Percentiles rank a stretch among this genome's conserved stretches.
These are phyloP conservation scores for Agrotis exclamationis DNA, from an alignment of 2,888 invertebrate species.

Conservation along the genomic window DNA sequence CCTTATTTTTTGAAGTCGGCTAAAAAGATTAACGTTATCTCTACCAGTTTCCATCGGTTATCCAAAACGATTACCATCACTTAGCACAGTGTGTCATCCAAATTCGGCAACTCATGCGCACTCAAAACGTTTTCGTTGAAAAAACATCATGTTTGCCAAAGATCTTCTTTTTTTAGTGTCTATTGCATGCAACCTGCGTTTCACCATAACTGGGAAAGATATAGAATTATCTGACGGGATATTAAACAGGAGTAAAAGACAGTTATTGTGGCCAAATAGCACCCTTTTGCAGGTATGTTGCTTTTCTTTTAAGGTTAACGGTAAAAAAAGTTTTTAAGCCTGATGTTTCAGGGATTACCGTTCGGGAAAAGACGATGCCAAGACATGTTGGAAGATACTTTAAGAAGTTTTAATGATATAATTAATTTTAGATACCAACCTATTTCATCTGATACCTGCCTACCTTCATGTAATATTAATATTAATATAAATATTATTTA, in stretches of 20 bases:
- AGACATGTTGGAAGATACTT: neutral
- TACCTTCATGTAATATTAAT: no score
- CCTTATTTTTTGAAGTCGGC: neutral
- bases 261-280: constrained; percentile 81
- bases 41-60: constrained; percentile 44
- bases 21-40: constrained; percentile 13
- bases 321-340: constrained; percentile 18
- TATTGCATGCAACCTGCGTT: constrained; percentile 33
- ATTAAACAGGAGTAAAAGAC: constrained; percentile 76
- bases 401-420: neutral
- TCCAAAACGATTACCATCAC: constrained; percentile 32
- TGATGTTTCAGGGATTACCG: constrained; percentile 18
- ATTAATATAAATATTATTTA: no score
- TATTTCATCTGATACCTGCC: no score
- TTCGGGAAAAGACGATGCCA: neutral
- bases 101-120: constrained; percentile 43
- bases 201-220: constrained; percentile 59
- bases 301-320: neutral
- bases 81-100: constrained; percentile 28
- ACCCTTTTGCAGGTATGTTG: constrained; percentile 79
- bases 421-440: no score
- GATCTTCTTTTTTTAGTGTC: constrained; percentile 36
- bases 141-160: constrained; percentile 54
- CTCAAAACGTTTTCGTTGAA: constrained; percentile 24
- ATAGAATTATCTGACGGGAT: constrained; percentile 62